Base-by-base conservation (phyloP, 2,888 invertebrate species). In the Drosophila incognita region DNA sequence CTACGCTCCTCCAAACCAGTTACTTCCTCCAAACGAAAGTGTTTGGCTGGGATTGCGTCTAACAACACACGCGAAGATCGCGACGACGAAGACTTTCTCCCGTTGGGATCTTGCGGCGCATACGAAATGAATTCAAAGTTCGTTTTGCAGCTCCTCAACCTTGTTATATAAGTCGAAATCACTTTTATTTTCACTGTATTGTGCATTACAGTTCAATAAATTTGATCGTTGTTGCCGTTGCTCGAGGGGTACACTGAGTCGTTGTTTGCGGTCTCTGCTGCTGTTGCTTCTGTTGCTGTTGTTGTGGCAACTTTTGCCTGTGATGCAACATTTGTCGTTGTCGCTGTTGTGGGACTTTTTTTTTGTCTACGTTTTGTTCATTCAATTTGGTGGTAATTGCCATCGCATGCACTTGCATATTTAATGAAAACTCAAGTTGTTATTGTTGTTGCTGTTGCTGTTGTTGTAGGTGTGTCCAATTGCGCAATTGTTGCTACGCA, bases 401-500 rank as follows among this genome's bases (percentile, higher is more conserved):
- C 77, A 70, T 76, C 73, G 80, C 90, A 88, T 89, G 88, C 89
- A 88, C 87, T 83, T 88, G 87, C 90, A 87, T 87, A 77, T 88
- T 77, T 82, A 87, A 87, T 88, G 84, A 79, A 78, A 70, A 66
- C 63, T 67, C 61, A 81, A 66, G 69, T 73, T 56, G 40, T 35
- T 66, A 21, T 29, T 74, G 42, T 49, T 74, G 52, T 10, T 61
- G 46, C 27, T 74, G 52, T 10, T 61, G 46, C 27, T 35, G 42
- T 24, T 46, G 24, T 36, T 56, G 62, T 66, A 51, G 81, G 78
- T 64, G 70, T 67, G 69, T 27, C 29, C 24, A 24, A 65, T 79
- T 80, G 82, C 79, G 70, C 71, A 81, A 81, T 56, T 65, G 69
- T 53, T 72, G 81, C 81, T 42, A 57, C 57, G 57, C 21, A 40